Base-by-base conservation (phyloP, 2,113 vertebrate species). In the Turdus rufiventris region DNA sequence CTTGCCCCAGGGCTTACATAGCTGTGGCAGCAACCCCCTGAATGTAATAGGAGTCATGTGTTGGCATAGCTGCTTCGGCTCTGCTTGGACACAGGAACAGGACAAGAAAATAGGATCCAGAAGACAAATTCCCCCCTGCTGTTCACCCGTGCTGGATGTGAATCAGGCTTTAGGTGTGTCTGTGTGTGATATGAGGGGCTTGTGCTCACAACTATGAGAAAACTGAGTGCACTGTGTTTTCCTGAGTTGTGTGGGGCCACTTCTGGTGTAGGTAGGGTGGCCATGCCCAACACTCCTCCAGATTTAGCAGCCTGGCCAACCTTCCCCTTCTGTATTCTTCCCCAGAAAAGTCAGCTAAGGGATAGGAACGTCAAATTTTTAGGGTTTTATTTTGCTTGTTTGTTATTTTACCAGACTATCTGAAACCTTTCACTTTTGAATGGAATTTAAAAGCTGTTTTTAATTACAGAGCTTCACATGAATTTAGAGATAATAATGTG, bases 181-280 rank as follows among this genome's bases (percentile, higher is more conserved):
- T 6, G 3, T 18, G 26, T 23, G 31, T 0, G 0, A 5, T 25
- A 36, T 33, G 62, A 61, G 88, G 34, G 24, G 5, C 38, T 88
- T 36, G 26, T 34, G 5, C 71, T 57, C 24, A 62, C 7, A 13
- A 23, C 17, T 25, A 0, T 0, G 3, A 29, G 9, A 9, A 7
- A 62, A 42, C 11, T 3, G n/a, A 54, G 53, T 47, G 12, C 7
- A 4, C 33, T 43, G 51, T 29, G 19, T 11, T n/a, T 20, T 68
- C 13, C 33, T 1, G 7, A 33, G 54, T 13, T 0, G 0, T 0
- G 0, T 10, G 38, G 57, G 11, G 36, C 36, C 18, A 13, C 9
- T 42, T 42, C n/a, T 47, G 66, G n/a, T 29, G 12, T 16, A 45
- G 29, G 31, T 12, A 42, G 18, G 10, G n/a, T 10, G 34, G 29